These are phyloP conservation scores for Polymixis lichenea DNA, from an alignment of 2,888 invertebrate species.

Conservation along the genomic window DNA sequence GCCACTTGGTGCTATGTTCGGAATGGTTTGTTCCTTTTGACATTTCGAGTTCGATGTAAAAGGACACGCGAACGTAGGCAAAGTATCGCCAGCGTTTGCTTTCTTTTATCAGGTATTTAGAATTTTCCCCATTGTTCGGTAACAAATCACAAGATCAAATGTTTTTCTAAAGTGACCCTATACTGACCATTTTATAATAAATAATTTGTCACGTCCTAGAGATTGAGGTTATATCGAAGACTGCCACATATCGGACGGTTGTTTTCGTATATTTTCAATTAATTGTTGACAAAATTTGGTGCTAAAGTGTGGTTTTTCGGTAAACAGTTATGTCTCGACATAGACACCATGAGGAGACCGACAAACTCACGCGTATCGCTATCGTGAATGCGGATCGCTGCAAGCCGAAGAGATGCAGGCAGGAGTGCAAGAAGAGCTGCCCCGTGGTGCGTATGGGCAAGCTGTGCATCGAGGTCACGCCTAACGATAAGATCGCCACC, in stretches of 20 bases:
- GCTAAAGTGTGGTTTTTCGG: slow-evolving; percentile 63
- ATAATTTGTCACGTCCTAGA: slow-evolving; percentile 67
- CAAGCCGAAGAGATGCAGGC: slow-evolving; percentile 99
- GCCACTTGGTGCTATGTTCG: slow-evolving; percentile 65
- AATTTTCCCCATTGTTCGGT: slow-evolving; percentile 51
- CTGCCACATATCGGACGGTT: slow-evolving; percentile 82
- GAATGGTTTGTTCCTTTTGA: slow-evolving; percentile 82
- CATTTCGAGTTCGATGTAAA: slow-evolving; percentile 84
- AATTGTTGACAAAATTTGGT: slow-evolving; percentile 51
- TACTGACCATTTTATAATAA: slow-evolving; percentile 49
- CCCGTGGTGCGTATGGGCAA: slow-evolving; percentile 99
- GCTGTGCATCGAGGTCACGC: slow-evolving; percentile 99
- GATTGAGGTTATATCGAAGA: slow-evolving; percentile 84
- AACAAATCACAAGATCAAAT: slow-evolving; percentile 35
- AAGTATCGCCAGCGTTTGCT: slow-evolving; percentile 85
- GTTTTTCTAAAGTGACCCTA: slow-evolving; percentile 37
- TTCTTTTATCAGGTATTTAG: slow-evolving; percentile 83
- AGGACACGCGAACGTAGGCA: slow-evolving; percentile 90
- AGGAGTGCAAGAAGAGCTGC: slow-evolving; percentile 99
- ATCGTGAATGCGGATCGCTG: slow-evolving; percentile 99
- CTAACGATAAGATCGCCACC: slow-evolving; percentile 98
- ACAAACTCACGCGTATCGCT: slow-evolving; percentile 98
- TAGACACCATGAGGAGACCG: slow-evolving; percentile 95
- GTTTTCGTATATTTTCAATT: slow-evolving; percentile 65
- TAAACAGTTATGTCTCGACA: slow-evolving; percentile 88